Percentiles rank a stretch among this genome's conserved stretches.
Conservation (phyloP, 1,140 invertebrate species). For the Cotesia glomerata region DNA sequence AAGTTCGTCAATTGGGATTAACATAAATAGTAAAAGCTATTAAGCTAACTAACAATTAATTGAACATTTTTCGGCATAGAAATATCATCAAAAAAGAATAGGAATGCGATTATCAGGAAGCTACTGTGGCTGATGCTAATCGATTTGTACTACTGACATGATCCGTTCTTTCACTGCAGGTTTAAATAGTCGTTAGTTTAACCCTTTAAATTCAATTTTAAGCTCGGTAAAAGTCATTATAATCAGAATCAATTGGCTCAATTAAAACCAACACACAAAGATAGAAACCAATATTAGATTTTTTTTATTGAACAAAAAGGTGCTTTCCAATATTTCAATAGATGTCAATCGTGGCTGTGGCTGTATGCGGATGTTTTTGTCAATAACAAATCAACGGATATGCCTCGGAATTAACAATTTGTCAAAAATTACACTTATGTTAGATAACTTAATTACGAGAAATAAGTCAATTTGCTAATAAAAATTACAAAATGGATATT, state of each 20-base stretch:
- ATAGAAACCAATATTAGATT: not conserved
- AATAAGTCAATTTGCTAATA: too few relatives aligned
- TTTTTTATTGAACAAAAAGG: not conserved
- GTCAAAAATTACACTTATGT: too few relatives aligned
- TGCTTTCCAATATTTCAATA: not conserved
- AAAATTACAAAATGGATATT: too few relatives aligned
- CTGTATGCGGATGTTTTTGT: not conserved
- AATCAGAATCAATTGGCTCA: constrained; percentile 1
- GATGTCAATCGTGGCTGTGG: not conserved
- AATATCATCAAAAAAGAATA: not conserved
- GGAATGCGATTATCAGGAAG: not conserved
- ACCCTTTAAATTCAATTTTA: not conserved
- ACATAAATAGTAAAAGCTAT: not conserved
- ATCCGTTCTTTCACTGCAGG: constrained; percentile 14
- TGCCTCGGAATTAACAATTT: too few relatives aligned
- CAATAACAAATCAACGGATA: not conserved
- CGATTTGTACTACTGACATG: constrained; percentile 26
- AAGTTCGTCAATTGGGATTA: not conserved
- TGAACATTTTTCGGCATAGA: not conserved
- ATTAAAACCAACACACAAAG: not conserved
- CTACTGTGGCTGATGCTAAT: constrained; percentile 16
- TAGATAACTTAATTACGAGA: too few relatives aligned
- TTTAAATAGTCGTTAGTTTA: not conserved
- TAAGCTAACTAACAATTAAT: not conserved
- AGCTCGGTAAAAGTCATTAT: not conserved